Conservation (phyloP, 2,888 invertebrate species). For the Aspidapion aeneum region DNA sequence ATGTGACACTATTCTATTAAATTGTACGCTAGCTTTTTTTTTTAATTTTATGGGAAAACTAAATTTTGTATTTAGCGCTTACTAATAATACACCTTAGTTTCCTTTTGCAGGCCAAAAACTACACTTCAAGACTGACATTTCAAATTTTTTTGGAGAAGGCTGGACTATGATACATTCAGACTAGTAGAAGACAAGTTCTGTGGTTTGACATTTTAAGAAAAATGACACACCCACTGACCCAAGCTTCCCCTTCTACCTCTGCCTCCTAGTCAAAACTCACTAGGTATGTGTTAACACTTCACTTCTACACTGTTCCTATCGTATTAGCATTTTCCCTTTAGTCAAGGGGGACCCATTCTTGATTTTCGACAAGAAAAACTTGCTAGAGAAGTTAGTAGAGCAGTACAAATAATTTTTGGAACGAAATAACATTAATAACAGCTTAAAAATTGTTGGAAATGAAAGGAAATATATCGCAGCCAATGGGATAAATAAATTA, state of each 20-base stretch:
- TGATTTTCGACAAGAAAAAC: no score
- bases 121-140: constrained; percentile 49
- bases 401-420: no score
- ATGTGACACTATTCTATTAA: no score
- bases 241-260: background rate
- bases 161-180: constrained; percentile 49
- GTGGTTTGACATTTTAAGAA: constrained; percentile 47
- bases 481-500: no score
- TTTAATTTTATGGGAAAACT: no score
- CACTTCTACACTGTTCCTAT: background rate
- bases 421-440: no score
- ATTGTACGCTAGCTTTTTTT: no score
- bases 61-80: background rate
- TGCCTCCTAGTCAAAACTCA: background rate
- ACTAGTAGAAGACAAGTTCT: constrained; percentile 50
- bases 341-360: background rate
- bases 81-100: constrained; percentile 39
- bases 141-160: constrained; percentile 50
- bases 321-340: background rate
- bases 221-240: background rate
- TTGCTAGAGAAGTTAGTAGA: no score
- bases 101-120: constrained; percentile 49
- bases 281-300: background rate
- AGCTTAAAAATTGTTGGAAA: no score
- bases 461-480: no score